Conservation (phyloP, 2,113 vertebrate genomes). For the Cebus imitator region DNA sequence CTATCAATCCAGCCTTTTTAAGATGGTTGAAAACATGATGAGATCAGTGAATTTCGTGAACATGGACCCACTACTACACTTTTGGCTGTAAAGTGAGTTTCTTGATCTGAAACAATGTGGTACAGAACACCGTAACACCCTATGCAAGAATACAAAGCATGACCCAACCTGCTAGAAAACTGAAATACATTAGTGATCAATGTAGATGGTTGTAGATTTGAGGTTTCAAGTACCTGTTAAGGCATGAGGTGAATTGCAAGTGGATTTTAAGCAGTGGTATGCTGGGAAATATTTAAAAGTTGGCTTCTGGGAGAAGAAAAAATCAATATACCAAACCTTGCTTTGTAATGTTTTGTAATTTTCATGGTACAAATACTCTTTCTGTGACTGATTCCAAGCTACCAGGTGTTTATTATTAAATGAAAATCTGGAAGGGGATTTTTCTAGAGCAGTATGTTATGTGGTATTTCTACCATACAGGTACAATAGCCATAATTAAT, state of each 20-base stretch:
- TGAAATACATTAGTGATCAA: neutral
- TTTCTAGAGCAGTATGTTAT: neutral
- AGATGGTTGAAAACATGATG: neutral
- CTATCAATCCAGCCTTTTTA: neutral
- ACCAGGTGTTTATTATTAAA: neutral
- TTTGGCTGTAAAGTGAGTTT: neutral
- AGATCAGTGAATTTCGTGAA: neutral
- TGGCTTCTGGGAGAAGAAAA: neutral
- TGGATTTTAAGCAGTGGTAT: neutral
- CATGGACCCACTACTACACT: neutral
- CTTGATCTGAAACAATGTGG: neutral
- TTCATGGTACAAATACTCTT: neutral
- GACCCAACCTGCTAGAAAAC: neutral
- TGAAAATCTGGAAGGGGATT: neutral
- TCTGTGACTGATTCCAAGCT: conserved; percentile 26
- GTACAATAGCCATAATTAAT: neutral
- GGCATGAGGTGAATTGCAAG: neutral
- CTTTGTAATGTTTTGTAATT: neutral
- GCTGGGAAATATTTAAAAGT: neutral
- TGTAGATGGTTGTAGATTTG: neutral
- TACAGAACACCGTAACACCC: neutral
- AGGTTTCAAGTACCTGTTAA: neutral
- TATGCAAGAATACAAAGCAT: neutral
- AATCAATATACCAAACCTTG: neutral
- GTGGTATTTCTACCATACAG: neutral